Base-by-base conservation (phyloP, 2,797 vertebrate genomes). In the Diplodus sargus region DNA sequence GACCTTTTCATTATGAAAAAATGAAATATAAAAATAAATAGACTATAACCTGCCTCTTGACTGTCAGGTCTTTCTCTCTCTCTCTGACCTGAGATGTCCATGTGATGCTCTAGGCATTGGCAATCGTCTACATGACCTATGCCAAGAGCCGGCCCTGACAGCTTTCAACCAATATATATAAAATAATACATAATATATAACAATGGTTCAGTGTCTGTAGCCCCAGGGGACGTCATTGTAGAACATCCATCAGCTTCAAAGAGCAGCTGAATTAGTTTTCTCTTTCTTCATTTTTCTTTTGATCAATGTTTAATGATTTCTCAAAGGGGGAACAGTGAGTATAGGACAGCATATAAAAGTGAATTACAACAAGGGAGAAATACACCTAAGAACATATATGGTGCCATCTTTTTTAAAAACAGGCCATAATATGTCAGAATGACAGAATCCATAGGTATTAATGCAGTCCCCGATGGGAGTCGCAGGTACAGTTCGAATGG, bases 291-390 rank as follows among this genome's bases (percentile, higher is more conserved):
- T 75, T 74, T 74, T 78, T 74, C 54, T 81, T 89, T 86, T 88
- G 74, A 87, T 82, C 74, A 81, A 70, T 81, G n/a, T 84, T 81
- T 78, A 34, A 87, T 76, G 49, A 54, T 71, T 66, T 43, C 54
- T 58, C 47, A 56, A 56, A 80, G 22, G 11, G 10, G 58, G 14
- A 45, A 59, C 0, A 1, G 42, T 25, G 25, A 23, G 23, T 39
- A 63, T 10, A 34, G 39, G 39, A 11, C 14, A 34, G 71, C 34
- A 73, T 70, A 70, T 72, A 52, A 65, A 77, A 49, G 4, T n/a
- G 9, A 77, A 78, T 69, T 63, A 4, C 30, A 51, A 18, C 34
- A 65, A 47, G 11, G n/a, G 20, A 45, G 18, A 17, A 51, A 76
- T 42, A 14, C 28, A 14, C n/a, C 3, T 12, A 0, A 48, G 25